Base-by-base conservation (phyloP, 2,888 invertebrate species). In the Parnassius mnemosyne region DNA sequence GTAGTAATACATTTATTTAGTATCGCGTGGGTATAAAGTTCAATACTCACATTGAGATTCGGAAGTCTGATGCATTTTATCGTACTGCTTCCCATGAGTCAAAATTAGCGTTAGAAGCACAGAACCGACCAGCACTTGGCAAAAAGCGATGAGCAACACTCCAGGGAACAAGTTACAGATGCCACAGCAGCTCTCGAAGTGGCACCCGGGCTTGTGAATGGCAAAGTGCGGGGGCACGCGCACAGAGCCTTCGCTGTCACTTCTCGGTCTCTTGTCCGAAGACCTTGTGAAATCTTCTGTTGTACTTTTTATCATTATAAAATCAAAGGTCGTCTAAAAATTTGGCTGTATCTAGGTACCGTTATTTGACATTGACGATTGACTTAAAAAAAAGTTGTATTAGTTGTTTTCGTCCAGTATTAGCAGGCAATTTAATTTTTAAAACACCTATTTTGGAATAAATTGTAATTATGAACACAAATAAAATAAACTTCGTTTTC, bases 221-320 rank as follows among this genome's bases (percentile, higher is more conserved):
- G 85, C 57, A 60, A 89, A 90, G 66, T 89, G 89, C 0, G 84
- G 66, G 0, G 89, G 89, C 95, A 55, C 98, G 42, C 61, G 69
- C 13, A 62, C 60, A 0, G 80, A 75, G 53, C 79, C 78, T 2
- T 74, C 71, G 54, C 83, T 81, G 1, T 65, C 65, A 16, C 83
- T 83, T 9, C 81, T 74, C 0, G 73, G 66, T 43, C 74, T 66
- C 58, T 81, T 86, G 1, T 82, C 84, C 44, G 69, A 78, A 0
- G 78, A 72, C 58, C 76, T 81, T 0, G 78, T 72, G 44, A 68
- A 73, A 0, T 81, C 79, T 3, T 81, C 83, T 0, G 76, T 74
- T 0, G 67, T 68, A 61, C 78, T 83, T 67, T 76, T 83, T 2
- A 75, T 47, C 83, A 83, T 84, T 43, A 25, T 12, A 65, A 65